Evolutionary conservation across 2,888 invertebrate genomes (phyloP).

Genomic region (Yponomeuta sedellus): DNA sequence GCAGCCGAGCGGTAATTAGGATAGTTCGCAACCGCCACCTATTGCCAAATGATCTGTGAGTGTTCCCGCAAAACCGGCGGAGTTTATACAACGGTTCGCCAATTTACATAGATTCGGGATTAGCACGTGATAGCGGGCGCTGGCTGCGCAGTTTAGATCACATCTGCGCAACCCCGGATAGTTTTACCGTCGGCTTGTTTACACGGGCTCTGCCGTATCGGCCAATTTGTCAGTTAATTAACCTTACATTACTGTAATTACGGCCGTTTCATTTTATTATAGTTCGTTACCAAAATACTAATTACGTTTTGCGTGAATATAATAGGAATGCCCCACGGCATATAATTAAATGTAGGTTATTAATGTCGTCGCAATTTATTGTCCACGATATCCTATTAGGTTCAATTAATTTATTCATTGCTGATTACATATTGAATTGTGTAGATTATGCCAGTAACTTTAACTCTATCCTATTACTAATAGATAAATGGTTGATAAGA

Average conservation of each 20-base stretch:
- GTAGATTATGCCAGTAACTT: too few relatives aligned
- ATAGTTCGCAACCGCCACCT: constrained; percentile 52
- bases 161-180: neutral
- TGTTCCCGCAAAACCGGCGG: constrained; percentile 17
- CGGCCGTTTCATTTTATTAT: neutral
- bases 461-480: too few relatives aligned
- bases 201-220: neutral
- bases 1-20: constrained; percentile 56
- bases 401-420: too few relatives aligned
- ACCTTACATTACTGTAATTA: neutral
- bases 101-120: constrained; percentile 11
- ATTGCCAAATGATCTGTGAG: constrained; percentile 61
- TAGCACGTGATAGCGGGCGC: constrained; percentile 8
- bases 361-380: neutral
- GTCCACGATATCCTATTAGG: too few relatives aligned
- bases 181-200: neutral
- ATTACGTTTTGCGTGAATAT: neutral
- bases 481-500: too few relatives aligned
- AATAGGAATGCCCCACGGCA: neutral
- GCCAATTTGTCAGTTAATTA: neutral
- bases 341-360: neutral
- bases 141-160: constrained; percentile 1
- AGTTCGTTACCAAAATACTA: neutral
- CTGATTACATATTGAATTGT: too few relatives aligned
- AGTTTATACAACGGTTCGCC: constrained; percentile 13